phyloP scores from a whole-genome alignment of 1,140 invertebrate species.

The Drosophila nikananu region DNA sequence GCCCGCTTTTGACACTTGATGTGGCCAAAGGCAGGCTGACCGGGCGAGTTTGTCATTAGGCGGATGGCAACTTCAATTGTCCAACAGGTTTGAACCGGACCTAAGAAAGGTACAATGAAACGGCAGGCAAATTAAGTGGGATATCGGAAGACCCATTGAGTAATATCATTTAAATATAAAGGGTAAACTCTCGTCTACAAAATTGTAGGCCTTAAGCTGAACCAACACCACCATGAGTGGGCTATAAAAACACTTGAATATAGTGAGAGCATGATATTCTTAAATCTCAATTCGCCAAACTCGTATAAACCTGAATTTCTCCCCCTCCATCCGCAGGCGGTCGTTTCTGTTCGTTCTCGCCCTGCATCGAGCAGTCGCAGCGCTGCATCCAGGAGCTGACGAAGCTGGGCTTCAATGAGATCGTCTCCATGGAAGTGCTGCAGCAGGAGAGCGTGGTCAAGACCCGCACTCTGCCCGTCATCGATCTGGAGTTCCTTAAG shows the following conservation, averaged over 20 bases:
- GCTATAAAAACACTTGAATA: conserved; percentile 9
- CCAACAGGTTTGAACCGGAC: conserved; percentile 17
- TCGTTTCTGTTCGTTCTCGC: conserved; percentile 97
- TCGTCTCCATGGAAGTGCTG: conserved; percentile 95
- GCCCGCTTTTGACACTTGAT: conserved; percentile 77
- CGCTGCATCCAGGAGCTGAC: conserved; percentile 91
- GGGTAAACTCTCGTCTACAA: background rate
- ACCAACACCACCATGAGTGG: background rate
- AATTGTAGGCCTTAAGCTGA: background rate
- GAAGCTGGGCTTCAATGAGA: conserved; percentile 91
- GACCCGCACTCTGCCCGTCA: conserved; percentile 89
- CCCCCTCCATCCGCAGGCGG: conserved; percentile 89
- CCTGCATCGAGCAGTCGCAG: conserved; percentile 99
- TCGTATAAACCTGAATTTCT: conserved; percentile 21
- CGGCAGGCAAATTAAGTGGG: conserved; percentile 7
- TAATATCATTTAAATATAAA: background rate
- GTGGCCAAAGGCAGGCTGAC: conserved; percentile 51
- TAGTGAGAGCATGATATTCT: background rate
- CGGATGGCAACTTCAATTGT: conserved; percentile 50
- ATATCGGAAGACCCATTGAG: background rate
- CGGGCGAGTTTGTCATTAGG: conserved; percentile 78
- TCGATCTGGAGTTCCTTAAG: conserved; percentile 89
- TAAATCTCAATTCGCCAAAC: background rate
- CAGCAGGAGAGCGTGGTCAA: conserved; percentile 93
- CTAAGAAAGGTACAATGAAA: conserved; percentile 12